phyloP scores from a whole-genome alignment of 1,140 invertebrate species.

The Megalopta genalis region DNA sequence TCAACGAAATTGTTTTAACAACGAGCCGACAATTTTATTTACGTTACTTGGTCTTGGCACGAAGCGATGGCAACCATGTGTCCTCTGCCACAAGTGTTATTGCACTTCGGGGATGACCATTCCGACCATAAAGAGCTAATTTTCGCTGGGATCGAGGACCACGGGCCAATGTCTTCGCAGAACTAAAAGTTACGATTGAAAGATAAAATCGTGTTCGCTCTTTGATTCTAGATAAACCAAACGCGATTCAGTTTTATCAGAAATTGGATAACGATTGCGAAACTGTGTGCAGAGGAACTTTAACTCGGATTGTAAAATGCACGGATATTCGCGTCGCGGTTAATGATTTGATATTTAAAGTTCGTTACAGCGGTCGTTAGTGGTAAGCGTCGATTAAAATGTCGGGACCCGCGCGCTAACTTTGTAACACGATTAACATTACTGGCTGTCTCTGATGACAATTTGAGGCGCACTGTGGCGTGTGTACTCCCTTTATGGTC shows the following conservation, averaged over 20 bases:
- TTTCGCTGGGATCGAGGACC: constrained; percentile 35
- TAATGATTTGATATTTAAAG: too few species aligned
- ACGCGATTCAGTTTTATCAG: too few species aligned
- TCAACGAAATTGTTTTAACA: too few species aligned
- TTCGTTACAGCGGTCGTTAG: too few species aligned
- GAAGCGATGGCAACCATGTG: constrained; percentile 31
- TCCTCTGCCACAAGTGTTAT: constrained; percentile 44
- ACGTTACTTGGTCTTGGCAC: constrained; percentile 56
- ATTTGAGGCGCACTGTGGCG: constrained; percentile 35
- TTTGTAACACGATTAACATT: constrained; percentile 17
- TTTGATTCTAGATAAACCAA: too few species aligned
- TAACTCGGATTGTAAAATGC: too few species aligned
- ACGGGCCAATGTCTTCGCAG: constrained; percentile 51
- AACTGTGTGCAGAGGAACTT: too few species aligned
- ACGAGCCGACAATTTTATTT: constrained; percentile 22
- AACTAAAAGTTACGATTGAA: constrained; percentile 36
- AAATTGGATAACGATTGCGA: too few species aligned
- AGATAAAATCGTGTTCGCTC: not conserved
- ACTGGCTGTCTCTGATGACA: constrained; percentile 55
- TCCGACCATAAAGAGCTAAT: constrained; percentile 47
- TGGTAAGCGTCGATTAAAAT: too few species aligned
- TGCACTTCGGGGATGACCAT: constrained; percentile 50
- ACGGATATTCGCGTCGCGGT: too few species aligned
- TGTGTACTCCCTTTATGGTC: constrained; percentile 52
- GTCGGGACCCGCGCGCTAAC: too few species aligned